A percentile compares a stretch with the other conserved stretches of the same genome.
Conservation (phyloP, 2,797 vertebrate species). For the Megalops cyprinoides region DNA sequence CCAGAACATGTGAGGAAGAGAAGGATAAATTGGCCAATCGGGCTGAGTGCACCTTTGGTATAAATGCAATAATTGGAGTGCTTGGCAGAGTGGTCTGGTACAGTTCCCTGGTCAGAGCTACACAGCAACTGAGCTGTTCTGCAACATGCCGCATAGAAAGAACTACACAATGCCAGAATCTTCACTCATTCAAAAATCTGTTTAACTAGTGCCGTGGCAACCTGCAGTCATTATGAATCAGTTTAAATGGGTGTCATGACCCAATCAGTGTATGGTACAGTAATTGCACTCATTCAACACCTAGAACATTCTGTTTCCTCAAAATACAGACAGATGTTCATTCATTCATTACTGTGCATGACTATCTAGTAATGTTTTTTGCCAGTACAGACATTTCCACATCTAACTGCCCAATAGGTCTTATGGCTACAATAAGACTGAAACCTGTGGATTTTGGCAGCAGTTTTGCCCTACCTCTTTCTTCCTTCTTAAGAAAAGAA, state of each 20-base stretch:
- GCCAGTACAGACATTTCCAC: background rate
- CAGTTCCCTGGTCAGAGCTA: background rate
- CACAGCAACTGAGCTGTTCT: background rate
- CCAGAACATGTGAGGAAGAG: background rate
- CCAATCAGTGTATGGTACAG: background rate
- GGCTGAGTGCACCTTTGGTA: slow-evolving; percentile 5
- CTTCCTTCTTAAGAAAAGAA: background rate
- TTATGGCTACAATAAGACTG: background rate
- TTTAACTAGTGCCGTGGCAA: background rate
- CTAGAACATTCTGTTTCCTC: background rate
- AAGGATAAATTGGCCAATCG: background rate
- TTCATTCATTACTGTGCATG: no score
- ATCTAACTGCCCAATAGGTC: background rate
- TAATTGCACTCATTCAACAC: background rate
- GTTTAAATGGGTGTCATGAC: background rate
- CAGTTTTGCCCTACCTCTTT: background rate
- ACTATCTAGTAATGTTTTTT: no score
- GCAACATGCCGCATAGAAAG: background rate
- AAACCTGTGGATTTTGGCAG: background rate
- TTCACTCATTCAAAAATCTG: background rate
- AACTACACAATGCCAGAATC: background rate
- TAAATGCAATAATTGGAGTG: background rate
- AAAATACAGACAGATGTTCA: no score
- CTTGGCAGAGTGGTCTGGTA: background rate
- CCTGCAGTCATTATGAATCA: background rate